Evolutionary conservation across 2,888 invertebrate genomes (phyloP), one percentile per base, ranked within the genome.

Genomic region (Saturnia japonica): DNA sequence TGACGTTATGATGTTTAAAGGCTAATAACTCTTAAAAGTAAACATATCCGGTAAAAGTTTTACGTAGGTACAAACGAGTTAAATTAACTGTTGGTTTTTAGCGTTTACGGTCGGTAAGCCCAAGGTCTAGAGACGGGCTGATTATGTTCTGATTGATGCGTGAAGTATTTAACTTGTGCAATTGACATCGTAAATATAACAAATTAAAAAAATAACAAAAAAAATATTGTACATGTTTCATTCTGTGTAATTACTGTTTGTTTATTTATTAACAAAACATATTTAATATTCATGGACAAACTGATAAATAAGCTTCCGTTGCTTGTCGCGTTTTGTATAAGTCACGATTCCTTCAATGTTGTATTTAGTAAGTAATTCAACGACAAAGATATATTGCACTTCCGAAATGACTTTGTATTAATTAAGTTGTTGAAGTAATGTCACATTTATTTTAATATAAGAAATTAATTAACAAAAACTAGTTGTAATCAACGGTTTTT

Each of bases 31-130:
- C 57, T n/a, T n/a, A n/a, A n/a, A n/a, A n/a, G n/a, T n/a, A n/a
- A 22, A 57, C 11, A 57, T 57, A 57, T 57, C 6, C 28, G 25
- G 57, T 60, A 60, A 60, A 60, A 60, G 57, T 60, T 54, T n/a
- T 54, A 11, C 54, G 12, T 60, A 62, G 12, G 16, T 28, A 47
- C 11, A 11, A 42, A 14, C 34, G 34, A 22, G 45, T 68, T 51
- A 47, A 62, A 47, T 67, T 67, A 70, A 51, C 67, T 70, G 19
- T 66, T 70, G 28, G 45, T 68, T 57, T 70, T 57, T 67, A 72
- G 72, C 70, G 40, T 76, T 74, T 74, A 78, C 76, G 78, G 76
- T 78, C 69, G 62, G 74, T 75, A 77, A 76, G 75, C 75, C 71
- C 73, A 72, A 72, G 68, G 71, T 74, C 70, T 51, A 67, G 69